These are phyloP conservation scores for Tauraco erythrolophus DNA, from an alignment of 2,113 vertebrate species.

Conservation along the genomic window DNA sequence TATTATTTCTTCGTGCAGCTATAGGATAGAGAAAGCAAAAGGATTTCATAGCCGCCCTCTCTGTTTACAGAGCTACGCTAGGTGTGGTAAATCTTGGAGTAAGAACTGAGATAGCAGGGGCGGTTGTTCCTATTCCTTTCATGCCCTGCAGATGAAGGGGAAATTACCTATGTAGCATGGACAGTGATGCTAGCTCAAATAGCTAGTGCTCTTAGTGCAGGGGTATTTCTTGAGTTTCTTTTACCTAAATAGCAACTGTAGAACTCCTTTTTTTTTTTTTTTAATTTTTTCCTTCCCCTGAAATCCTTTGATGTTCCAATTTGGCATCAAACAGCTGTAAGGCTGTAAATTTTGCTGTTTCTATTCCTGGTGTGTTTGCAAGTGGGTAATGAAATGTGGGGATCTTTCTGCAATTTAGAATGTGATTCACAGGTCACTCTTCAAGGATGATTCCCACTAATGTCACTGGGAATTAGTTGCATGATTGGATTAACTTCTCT, in stretches of 20 bases:
- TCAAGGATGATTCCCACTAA: neutral
- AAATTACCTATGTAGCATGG: neutral
- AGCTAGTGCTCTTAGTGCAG: neutral
- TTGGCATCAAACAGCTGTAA: neutral
- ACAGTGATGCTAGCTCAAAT: neutral
- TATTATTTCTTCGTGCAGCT: neutral
- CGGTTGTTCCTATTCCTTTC: neutral
- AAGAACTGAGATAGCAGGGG: neutral
- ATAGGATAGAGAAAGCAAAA: neutral
- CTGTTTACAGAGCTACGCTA: neutral
- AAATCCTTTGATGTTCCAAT: neutral
- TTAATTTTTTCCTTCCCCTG: fast-evolving
- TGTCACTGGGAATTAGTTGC: neutral
- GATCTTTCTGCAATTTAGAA: neutral
- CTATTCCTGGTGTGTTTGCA: neutral
- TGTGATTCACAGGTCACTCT: neutral
- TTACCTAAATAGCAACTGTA: neutral
- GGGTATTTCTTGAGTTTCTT: neutral
- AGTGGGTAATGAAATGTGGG: neutral
- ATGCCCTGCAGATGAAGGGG: neutral
- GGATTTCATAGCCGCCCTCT: neutral
- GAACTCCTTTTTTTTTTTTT: neutral
- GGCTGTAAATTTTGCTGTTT: neutral
- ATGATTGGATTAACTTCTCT: neutral
- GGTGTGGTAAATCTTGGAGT: neutral